Evolutionary conservation across 2,113 vertebrate species (phyloP).

Genomic region (Xenus cinereus): DNA sequence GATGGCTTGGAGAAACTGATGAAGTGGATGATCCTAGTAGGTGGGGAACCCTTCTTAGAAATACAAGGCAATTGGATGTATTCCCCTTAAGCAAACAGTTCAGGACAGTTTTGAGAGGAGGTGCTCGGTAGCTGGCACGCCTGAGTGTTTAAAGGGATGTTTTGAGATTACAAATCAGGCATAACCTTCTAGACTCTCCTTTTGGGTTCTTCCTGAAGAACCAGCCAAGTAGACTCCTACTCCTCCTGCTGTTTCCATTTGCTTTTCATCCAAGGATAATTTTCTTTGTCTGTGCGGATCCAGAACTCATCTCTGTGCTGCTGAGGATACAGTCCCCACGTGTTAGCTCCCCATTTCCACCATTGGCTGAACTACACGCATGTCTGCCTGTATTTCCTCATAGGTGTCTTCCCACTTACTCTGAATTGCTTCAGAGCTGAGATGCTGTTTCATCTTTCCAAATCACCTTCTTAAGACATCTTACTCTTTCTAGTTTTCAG

Average conservation of each 20-base stretch:
- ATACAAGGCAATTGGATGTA: rapidly evolving
- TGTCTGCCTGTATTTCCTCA: background rate
- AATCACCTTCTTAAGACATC: background rate
- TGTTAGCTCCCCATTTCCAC: background rate
- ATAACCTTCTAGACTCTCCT: background rate
- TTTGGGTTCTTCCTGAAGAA: background rate
- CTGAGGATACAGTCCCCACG: rapidly evolving
- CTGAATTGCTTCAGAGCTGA: background rate
- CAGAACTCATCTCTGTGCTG: background rate
- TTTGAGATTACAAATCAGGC: background rate
- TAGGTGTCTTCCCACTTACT: background rate
- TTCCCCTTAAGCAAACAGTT: background rate
- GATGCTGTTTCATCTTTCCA: background rate
- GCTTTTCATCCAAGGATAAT: background rate
- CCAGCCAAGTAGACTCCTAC: background rate
- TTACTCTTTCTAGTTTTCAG: background rate
- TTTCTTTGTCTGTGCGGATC: background rate
- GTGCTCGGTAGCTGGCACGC: background rate
- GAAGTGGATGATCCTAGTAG: rapidly evolving
- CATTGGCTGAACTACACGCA: rapidly evolving
- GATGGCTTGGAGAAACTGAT: background rate
- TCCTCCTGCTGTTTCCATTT: background rate
- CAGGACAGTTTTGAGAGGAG: background rate
- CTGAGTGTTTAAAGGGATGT: background rate
- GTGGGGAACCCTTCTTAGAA: background rate